Conservation (phyloP, 2,113 vertebrate species). For the Calyptomena viridis region DNA sequence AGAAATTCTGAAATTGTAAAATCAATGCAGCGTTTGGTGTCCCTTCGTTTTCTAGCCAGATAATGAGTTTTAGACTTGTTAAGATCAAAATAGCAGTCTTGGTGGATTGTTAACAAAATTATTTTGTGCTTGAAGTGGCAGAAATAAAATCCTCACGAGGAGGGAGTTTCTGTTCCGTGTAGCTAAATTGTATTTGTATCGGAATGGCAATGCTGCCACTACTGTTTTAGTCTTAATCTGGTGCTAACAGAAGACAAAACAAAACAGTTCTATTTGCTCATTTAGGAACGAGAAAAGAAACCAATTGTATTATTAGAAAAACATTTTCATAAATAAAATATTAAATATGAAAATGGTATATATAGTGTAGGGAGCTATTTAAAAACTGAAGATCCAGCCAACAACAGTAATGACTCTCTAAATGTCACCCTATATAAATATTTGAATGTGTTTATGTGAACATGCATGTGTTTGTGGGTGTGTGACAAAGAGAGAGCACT, state of each 20-base stretch:
- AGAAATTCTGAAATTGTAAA: background rate
- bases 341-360: background rate
- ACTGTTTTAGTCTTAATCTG: background rate
- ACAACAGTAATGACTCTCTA: background rate
- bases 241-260: background rate
- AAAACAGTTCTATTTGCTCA: background rate
- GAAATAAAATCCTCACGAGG: background rate
- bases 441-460: constrained; percentile 15
- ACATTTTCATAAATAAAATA: background rate
- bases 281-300: background rate
- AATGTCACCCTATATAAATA: background rate
- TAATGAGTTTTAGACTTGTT: background rate
- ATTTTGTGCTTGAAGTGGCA: background rate
- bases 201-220: background rate
- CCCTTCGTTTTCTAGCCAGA: background rate
- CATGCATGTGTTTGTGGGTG: background rate
- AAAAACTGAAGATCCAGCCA: background rate
- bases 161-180: background rate
- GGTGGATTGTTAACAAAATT: background rate
- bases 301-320: background rate
- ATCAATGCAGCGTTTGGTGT: background rate
- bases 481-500: background rate
- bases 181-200: background rate
- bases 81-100: background rate
- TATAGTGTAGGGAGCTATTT: background rate